Evolutionary conservation across 2,888 invertebrate genomes (phyloP), one percentile per base, ranked within the genome.

Genomic region (Thecocarcelia acutangulata): DNA sequence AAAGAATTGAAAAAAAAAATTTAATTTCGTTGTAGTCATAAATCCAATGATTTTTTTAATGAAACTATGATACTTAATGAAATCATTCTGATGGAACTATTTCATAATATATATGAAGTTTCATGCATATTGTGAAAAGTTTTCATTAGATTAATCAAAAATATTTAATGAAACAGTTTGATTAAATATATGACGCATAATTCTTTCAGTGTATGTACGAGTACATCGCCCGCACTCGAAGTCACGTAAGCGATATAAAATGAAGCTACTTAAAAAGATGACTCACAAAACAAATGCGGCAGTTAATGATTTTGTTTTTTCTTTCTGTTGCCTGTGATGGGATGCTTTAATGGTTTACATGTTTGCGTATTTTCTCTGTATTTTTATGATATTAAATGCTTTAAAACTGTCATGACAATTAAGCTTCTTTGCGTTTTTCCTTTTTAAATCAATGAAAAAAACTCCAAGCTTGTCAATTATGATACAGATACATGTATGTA

Each of bases 331-430:
- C 12, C 5, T 17, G 33, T 5, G 3, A 8, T 46, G 44, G 11
- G 44, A 15, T 44, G 6, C 8, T 46, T 33, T 33, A 1, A 1
- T 17, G 8, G 15, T 17, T 46, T 46, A 8, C 6, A 46, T 46
- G 9, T 33, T 33, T 1, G 9, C 33, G 8, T 28, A 28, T 52
- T 24, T 2, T 15, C 33, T 13, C 4, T 9, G 21, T 5, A 33
- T 42, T 59, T 6, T 19, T 50, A 3, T 28, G 8, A 12, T 42
- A 13, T 69, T 70, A 48, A 52, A 54, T 33, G 17, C 46, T 46
- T 73, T 21, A 33, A 46, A 44, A 17, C 37, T 74, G 73, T 15
- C 59, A 44, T 76, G 59, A 3, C 68, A 76, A 52, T 68, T 76
- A 61, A 61, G 59, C 44, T 52, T 8, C 37, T 59, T 58, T 42